phyloP scores from a whole-genome alignment of 2,113 vertebrate species.

The Hipposideros armiger region DNA sequence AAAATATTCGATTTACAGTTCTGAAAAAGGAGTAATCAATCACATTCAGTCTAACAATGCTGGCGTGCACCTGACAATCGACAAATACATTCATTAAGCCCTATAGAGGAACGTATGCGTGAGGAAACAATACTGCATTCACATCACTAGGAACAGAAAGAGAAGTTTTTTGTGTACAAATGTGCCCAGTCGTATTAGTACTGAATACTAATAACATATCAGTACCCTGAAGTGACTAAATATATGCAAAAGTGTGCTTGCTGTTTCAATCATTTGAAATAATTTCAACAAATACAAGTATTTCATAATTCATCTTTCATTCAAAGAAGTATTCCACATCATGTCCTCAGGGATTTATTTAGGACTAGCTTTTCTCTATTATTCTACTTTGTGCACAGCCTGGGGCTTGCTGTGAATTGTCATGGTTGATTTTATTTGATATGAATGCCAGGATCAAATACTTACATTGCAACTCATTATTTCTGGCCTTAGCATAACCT shows the following conservation, averaged over 20 bases:
- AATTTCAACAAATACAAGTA: constrained; percentile 67
- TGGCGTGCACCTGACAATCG: constrained; percentile 54
- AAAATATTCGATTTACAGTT: constrained; percentile 56
- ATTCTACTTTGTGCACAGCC: constrained; percentile 11
- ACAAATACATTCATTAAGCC: constrained; percentile 63
- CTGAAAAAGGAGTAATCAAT: constrained; percentile 28
- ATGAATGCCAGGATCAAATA: constrained; percentile 54
- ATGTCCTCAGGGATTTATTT: constrained; percentile 49
- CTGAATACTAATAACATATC: constrained; percentile 65
- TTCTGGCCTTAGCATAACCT: constrained; percentile 16
- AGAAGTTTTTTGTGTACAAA: constrained; percentile 1
- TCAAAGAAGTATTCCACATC: neutral
- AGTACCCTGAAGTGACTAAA: constrained; percentile 56
- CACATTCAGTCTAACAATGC: constrained; percentile 44
- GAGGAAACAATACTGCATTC: constrained; percentile 60
- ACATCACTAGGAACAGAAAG: neutral
- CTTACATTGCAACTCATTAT: constrained; percentile 56
- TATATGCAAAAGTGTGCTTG: constrained; percentile 29
- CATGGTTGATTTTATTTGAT: constrained; percentile 72
- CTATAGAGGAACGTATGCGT: neutral
- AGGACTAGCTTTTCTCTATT: constrained; percentile 46
- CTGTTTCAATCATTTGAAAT: constrained; percentile 58
- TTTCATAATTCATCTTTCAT: constrained; percentile 62
- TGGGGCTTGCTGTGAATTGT: constrained; percentile 64
- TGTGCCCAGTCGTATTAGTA: neutral